A percentile compares a stretch with the other conserved stretches of the same genome.
These are phyloP conservation scores for Mormyrus iriodes DNA, from an alignment of 2,113 vertebrate genomes.

Conservation along the genomic window DNA sequence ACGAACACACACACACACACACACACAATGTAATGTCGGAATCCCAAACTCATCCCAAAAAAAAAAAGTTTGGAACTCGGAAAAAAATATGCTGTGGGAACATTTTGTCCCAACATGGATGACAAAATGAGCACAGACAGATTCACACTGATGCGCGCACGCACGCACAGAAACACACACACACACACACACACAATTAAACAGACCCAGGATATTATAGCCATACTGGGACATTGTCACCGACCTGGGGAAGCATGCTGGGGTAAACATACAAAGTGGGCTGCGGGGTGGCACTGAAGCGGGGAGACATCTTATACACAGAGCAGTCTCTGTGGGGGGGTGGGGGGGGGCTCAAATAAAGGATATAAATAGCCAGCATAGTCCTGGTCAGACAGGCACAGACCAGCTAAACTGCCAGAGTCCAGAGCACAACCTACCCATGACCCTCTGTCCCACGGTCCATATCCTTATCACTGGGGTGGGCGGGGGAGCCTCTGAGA, in stretches of 20 bases:
- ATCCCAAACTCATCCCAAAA: not conserved
- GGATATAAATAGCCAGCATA: not conserved
- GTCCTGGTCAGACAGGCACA: not conserved
- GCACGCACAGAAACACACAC: not conserved
- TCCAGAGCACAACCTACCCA: too few relatives aligned
- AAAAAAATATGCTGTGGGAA: not conserved
- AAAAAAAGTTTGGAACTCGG: not conserved
- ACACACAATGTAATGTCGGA: not conserved
- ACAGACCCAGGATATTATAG: not conserved
- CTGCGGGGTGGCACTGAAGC: not conserved
- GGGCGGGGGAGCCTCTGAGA: not conserved
- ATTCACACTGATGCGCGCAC: too few relatives aligned
- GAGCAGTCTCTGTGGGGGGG: not conserved
- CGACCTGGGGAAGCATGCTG: not conserved
- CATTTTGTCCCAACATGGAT: not conserved
- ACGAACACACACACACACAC: not conserved
- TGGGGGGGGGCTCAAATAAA: not conserved
- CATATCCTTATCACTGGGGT: not conserved
- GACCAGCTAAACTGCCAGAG: not conserved
- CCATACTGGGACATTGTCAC: not conserved
- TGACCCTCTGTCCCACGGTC: not conserved
- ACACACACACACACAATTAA: not conserved
- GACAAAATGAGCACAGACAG: not conserved
- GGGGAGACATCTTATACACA: not conserved
- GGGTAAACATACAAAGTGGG: not conserved